Base-by-base conservation (phyloP, 2,888 invertebrate species). In the Epistrophella euchroma region DNA sequence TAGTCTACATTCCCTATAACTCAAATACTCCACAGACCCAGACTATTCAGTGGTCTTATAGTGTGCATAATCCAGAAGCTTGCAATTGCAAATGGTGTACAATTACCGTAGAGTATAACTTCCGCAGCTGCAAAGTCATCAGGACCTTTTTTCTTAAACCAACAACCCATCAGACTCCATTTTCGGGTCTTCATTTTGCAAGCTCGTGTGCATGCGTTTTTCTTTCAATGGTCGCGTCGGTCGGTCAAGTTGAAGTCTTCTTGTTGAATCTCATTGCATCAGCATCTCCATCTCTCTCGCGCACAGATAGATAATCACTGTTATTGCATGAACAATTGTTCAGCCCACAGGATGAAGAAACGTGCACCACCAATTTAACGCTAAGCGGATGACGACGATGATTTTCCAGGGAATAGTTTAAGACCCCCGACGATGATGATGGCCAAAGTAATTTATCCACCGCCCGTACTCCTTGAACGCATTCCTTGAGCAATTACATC, bases 331-430 rank as follows among this genome's bases (percentile, higher is more conserved):
- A 73, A 85, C 72, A 85, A 85, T 85, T 81, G 85, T 68, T 62
- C 81, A 62, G 73, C 85, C 85, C 85, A 85, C 81, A 76, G 85
- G 85, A 85, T 73, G 81, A 72, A 70, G 68, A 85, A 85, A 81
- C 85, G 85, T 85, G 85, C 85, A 85, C 68, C 76, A 70, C 76
- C 81, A 85, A 85, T 85, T 85, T 85, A 81, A 73, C 85, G 81
- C 81, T 76, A 85, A 85, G 81, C 76, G 76, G 37, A 72, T 72
- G 52, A 68, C 68, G 50, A 52, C 43, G 43, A 64, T 32, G 66
- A 75, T 76, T 75, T 75, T 72, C 72, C 71, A 72, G 28, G 15
- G 64, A 71, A 71, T 25, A 50, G 45, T 32, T 47, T 66, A 45
- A 83, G 82, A 83, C 82, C 82, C 22, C 85, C 85, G 85, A 85